Evolutionary conservation across 1,140 invertebrate species (phyloP), one percentile per base, ranked within the genome.

Genomic region (Galleria mellonella): DNA sequence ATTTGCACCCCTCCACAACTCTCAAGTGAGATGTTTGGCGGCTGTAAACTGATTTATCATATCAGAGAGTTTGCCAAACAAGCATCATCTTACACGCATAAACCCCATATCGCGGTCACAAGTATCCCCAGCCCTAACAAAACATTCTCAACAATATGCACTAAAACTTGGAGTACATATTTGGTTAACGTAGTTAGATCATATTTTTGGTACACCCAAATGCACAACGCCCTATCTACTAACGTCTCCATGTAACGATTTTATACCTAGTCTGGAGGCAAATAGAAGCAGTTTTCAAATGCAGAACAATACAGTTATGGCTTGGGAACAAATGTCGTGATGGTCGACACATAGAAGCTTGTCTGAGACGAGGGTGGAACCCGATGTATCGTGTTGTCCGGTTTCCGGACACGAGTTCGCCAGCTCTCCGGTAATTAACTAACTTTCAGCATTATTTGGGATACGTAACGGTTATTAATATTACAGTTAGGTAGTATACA

Each of bases 31-130:
- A 63, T 70, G 65, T 78, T 74, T 67, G 56, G 54, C 63, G 56
- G 54, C 63, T 74, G 58, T 72, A 79, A 79, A 79, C 77, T 84
- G 81, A 84, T 84, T 84, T 84, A 84, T 81, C 81, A 84, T 81
- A 82, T 81, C 77, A 71, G 60, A 59, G 55, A 75, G 74, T 82
- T 78, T 64, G 49, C 44, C 59, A 78, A 84, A 84, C 81, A 82
- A 83, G 75, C 79, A 72, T 83, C 76, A 82, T 83, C 77, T 83
- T 77, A 78, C 77, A 84, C 70, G 64, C 73, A 78, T 84, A 81
- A 84, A 79, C 75, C 76, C 66, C 62, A 59, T 74, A 78, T 74
- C 72, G 17, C 17, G 17, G 17, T 6, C 17, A 23, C 17, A 23
- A 47, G 51, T 64, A 51, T 41, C 53, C 56, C 48, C 47, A 55